Base-by-base conservation (phyloP, 1,140 invertebrate genomes). In the Drosophila paulistorum region DNA sequence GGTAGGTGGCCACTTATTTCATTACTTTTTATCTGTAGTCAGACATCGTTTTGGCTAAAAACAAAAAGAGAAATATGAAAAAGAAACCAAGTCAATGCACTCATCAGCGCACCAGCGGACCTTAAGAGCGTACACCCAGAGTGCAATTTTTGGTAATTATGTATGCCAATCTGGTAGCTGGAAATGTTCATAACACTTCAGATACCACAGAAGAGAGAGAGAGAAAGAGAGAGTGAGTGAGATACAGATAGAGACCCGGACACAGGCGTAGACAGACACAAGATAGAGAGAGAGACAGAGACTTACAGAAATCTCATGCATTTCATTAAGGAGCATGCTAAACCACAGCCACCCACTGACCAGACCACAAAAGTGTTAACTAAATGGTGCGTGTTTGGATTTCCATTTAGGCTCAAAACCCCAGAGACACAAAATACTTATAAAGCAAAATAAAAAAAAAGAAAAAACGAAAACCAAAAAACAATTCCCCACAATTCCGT, bases 161-260 rank as follows among this genome's bases (percentile, higher is more conserved):
- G 83, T 87, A 87, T 87, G 83, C 83, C 67, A 83, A 74, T 79
- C 77, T 77, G 67, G 83, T 87, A 83, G 67, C 63, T 64, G 64
- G 66, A 80, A 79, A 82, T 82, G 79, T 74, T 76, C 83, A 82
- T 72, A 86, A 87, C 83, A 86, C 79, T 86, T 87, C 71, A 74
- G 76, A 51, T 51, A 51, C 10, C 79, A 55, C 55, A 54, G 48
- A 39, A 73, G 35, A 39, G 11, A 39, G 10, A 39, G 11, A 13
- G 51, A 39, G 10, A 39, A 1, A 39, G 37, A 39, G 51, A 68
- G 59, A 70, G 51, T 51, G 1, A 37, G 17, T 57, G 4, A 51
- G 37, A 10, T 4, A 26, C 23, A 30, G 30, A 30, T 30, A 30
- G 5, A 30, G 30, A 30, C 30, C 30, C 30, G 30, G 35, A 37